Evolutionary conservation across 1,140 invertebrate species (phyloP).

Genomic region (Gryon sp.): DNA sequence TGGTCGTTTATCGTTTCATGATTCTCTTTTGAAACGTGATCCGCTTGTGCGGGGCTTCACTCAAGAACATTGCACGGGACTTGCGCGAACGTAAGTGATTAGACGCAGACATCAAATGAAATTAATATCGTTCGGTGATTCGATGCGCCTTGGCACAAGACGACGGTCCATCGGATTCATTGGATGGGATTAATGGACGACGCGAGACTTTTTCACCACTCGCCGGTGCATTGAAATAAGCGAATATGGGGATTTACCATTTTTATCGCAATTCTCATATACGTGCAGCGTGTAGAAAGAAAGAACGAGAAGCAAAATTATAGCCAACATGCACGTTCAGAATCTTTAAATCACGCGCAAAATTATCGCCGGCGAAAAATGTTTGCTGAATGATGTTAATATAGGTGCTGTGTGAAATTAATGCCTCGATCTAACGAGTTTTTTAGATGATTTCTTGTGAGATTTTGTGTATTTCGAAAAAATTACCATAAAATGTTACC

Average conservation of each 20-base stretch:
- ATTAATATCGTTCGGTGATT: conserved; percentile 52
- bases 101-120: conserved; percentile 51
- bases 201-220: conserved; percentile 9
- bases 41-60: background rate
- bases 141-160: conserved; percentile 14
- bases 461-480: too few relatives aligned
- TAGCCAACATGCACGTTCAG: conserved; percentile 10
- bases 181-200: conserved; percentile 39
- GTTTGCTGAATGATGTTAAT: conserved; percentile 15
- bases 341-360: conserved; percentile 42
- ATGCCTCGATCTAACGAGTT: conserved; percentile 7
- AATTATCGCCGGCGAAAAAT: conserved; percentile 29
- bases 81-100: conserved; percentile 33
- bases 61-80: conserved; percentile 17
- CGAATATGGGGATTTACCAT: conserved; percentile 29
- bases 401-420: conserved; percentile 21
- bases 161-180: conserved; percentile 5
- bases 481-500: too few relatives aligned
- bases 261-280: conserved; percentile 6
- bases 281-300: background rate
- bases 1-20: conserved; percentile 43
- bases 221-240: conserved; percentile 28
- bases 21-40: conserved; percentile 38
- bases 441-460: background rate
- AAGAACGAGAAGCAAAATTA: background rate